A percentile compares a stretch with the other conserved stretches of the same genome.
Evolutionary conservation across 2,113 vertebrate genomes (phyloP).

Genomic region (Phodopus roborovskii): DNA sequence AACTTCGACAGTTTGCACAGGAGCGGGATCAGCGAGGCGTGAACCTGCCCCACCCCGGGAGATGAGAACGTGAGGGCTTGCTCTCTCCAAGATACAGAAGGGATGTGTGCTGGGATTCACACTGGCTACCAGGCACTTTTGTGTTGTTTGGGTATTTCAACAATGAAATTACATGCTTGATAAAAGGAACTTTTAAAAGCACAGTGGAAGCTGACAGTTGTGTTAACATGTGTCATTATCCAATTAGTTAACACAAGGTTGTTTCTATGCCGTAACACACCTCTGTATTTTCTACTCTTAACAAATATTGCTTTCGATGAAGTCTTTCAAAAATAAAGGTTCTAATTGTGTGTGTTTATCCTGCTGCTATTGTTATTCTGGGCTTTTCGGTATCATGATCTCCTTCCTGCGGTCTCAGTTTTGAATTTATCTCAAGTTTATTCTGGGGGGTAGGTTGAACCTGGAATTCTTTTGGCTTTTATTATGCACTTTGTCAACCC

Average conservation of each 20-base stretch:
- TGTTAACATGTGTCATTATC: conserved; percentile 85
- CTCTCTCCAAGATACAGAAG: conserved; percentile 21
- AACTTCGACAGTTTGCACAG: conserved; percentile 74
- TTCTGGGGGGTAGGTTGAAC: conserved; percentile 31
- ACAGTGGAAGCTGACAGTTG: conserved; percentile 84
- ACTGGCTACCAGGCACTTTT: conserved; percentile 71
- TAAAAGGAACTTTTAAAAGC: conserved; percentile 85
- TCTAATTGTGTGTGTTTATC: conserved; percentile 69
- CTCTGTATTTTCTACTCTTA: conserved; percentile 77
- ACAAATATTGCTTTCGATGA: conserved; percentile 63
- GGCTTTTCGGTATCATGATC: conserved; percentile 33
- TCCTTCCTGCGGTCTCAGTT: conserved; percentile 58
- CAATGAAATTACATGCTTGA: conserved; percentile 84
- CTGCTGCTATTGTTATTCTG: conserved; percentile 54
- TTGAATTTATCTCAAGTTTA: conserved; percentile 70
- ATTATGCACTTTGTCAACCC: conserved; percentile 59
- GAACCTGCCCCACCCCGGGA: background rate
- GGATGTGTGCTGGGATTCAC: background rate
- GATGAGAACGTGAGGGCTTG: background rate
- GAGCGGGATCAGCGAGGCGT: background rate
- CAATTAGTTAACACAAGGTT: conserved; percentile 84
- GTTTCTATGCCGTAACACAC: conserved; percentile 81
- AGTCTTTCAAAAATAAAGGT: conserved; percentile 72
- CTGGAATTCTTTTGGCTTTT: conserved; percentile 51
- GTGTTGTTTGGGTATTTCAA: conserved; percentile 82